phyloP scores from a whole-genome alignment of 2,113 vertebrate genomes.

The Neoarius graeffei region DNA sequence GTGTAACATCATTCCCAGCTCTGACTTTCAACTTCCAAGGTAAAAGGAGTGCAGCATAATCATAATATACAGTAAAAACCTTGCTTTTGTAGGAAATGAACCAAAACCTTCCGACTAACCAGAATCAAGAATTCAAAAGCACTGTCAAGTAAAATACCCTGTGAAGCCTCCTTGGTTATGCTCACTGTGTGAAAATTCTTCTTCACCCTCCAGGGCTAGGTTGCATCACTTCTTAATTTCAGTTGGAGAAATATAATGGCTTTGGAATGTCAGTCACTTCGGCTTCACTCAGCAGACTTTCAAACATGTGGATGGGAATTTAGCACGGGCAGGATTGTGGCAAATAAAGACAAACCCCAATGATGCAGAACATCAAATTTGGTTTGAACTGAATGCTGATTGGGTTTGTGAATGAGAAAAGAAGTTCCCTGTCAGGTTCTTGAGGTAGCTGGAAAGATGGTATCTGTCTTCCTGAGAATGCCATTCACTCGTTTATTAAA shows the following conservation, averaged over 20 bases:
- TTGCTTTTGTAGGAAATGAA: neutral
- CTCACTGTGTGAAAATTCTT: neutral
- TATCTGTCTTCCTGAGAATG: neutral
- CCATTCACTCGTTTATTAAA: neutral
- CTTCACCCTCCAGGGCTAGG: neutral
- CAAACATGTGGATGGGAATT: neutral
- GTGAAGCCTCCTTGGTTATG: neutral
- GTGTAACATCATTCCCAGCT: too few relatives aligned
- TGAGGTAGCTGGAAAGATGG: neutral
- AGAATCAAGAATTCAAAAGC: neutral
- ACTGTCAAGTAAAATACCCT: neutral
- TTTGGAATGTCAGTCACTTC: neutral
- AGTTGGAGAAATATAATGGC: neutral
- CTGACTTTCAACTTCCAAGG: too few relatives aligned
- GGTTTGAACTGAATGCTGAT: neutral
- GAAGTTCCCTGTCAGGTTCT: neutral
- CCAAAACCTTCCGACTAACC: neutral
- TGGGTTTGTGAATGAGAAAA: neutral
- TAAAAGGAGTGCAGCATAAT: too few relatives aligned
- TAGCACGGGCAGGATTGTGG: neutral
- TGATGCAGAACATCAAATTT: neutral
- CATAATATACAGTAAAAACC: too few relatives aligned
- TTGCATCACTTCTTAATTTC: neutral
- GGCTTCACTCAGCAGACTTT: constrained; percentile 1
- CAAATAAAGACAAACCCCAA: neutral